These are phyloP conservation scores for Porites lobata DNA, from an alignment of 92 coral and sea anemone species.

Conservation along the genomic window DNA sequence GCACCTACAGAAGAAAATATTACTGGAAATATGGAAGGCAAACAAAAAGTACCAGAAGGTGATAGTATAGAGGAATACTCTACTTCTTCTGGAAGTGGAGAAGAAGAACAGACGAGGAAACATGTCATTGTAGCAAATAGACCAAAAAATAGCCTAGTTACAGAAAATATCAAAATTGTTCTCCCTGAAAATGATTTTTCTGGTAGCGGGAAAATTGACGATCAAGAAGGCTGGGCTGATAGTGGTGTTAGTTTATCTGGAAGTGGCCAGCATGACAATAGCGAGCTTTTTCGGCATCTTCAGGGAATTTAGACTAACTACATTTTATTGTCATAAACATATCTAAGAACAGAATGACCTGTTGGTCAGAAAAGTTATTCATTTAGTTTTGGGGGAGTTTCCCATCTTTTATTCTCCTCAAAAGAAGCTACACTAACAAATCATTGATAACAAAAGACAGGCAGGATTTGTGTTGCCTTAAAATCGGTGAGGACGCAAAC, in stretches of 20 bases:
- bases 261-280: neutral
- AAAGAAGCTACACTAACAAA: too few species aligned
- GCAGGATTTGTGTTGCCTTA: too few species aligned
- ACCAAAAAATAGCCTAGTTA: neutral
- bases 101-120: neutral
- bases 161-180: neutral
- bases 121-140: neutral
- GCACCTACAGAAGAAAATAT: too few species aligned
- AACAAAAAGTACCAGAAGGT: neutral
- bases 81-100: conserved; percentile 7
- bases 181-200: conserved; percentile 29
- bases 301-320: neutral
- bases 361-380: too few species aligned
- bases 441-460: too few species aligned
- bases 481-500: too few species aligned
- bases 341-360: too few species aligned
- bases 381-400: too few species aligned
- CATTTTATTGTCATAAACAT: too few species aligned
- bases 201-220: conserved; percentile 12
- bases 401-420: too few species aligned
- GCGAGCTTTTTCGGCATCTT: neutral
- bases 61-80: neutral
- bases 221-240: neutral
- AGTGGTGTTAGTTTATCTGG: conserved; percentile 15
- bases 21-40: neutral